A percentile compares a stretch with the other conserved stretches of the same genome.
Conservation (phyloP, 1,140 invertebrate genomes). For the Ridgeia piscesae region DNA sequence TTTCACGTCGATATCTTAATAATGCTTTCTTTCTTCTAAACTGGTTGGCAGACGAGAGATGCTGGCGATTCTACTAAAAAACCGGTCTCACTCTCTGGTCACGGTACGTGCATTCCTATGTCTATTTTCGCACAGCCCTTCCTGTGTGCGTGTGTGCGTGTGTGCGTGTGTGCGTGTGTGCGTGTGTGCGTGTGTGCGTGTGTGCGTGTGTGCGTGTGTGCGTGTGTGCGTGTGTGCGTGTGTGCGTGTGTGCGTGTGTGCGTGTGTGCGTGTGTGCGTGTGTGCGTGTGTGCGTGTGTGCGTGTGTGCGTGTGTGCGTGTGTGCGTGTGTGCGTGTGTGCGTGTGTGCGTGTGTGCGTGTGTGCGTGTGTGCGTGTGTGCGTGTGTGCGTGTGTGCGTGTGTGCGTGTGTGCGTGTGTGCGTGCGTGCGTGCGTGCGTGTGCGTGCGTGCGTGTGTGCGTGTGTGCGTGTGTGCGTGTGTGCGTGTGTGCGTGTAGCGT, state of each 20-base stretch:
- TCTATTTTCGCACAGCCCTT: too few species aligned
- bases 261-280: not conserved
- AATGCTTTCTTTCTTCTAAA: not conserved
- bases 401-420: conserved; percentile 6
- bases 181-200: too few species aligned
- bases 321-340: too few species aligned
- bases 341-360: too few species aligned
- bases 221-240: conserved; percentile 8
- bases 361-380: not conserved
- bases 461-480: conserved; percentile 8
- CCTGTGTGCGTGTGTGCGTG: too few species aligned
- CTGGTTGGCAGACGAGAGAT: too few species aligned
- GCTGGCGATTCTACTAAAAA: too few species aligned
- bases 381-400: conserved; percentile 12
- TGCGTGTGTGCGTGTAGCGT: not conserved
- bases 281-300: conserved; percentile 5
- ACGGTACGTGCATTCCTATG: too few species aligned
- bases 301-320: not conserved
- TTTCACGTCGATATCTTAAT: not conserved
- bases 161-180: too few species aligned
- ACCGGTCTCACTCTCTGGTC: not conserved
- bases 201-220: too few species aligned
- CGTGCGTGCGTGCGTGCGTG: not conserved
- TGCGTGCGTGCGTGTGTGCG: not conserved
- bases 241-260: conserved; percentile 11